Percentiles rank a stretch among this genome's conserved stretches.
Conservation (phyloP, 2,113 vertebrate genomes). For the Sander vitreus region DNA sequence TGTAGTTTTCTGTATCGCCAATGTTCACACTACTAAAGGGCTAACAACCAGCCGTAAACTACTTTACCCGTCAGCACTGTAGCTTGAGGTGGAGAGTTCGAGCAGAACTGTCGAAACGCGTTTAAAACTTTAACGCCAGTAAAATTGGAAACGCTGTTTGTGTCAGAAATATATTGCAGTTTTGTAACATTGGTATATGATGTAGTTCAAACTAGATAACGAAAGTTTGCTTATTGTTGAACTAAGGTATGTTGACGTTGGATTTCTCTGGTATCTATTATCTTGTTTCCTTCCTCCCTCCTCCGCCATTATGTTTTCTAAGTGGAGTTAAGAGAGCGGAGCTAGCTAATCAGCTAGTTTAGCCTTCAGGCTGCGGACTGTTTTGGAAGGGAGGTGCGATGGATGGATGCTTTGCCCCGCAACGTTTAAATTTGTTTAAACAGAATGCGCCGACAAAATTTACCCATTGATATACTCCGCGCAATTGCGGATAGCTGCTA, state of each 20-base stretch:
- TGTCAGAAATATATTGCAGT: background rate
- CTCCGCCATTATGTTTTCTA: slow-evolving; percentile 90
- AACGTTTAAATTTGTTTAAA: slow-evolving; percentile 59
- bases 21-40: accelerated
- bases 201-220: accelerated
- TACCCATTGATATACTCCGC: slow-evolving; percentile 25
- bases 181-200: accelerated
- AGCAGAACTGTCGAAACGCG: background rate
- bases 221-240: background rate
- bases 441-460: slow-evolving; percentile 58
- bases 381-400: slow-evolving; percentile 76
- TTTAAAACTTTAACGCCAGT: background rate
- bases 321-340: slow-evolving; percentile 39
- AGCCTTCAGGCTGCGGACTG: slow-evolving; percentile 60
- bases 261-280: slow-evolving; percentile 81
- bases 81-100: slow-evolving; percentile 1
- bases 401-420: slow-evolving; percentile 66
- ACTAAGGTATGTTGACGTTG: slow-evolving; percentile 33
- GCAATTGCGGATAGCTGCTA: slow-evolving; percentile 40
- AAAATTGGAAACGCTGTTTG: background rate
- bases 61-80: slow-evolving; percentile 74
- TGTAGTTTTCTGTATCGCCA: slow-evolving; percentile 71
- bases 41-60: slow-evolving; percentile 34
- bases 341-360: slow-evolving; percentile 51
- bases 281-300: slow-evolving; percentile 74